These are phyloP conservation scores for Sebastiscus albofasciatus DNA, from an alignment of 2,797 vertebrate species.

Conservation along the genomic window DNA sequence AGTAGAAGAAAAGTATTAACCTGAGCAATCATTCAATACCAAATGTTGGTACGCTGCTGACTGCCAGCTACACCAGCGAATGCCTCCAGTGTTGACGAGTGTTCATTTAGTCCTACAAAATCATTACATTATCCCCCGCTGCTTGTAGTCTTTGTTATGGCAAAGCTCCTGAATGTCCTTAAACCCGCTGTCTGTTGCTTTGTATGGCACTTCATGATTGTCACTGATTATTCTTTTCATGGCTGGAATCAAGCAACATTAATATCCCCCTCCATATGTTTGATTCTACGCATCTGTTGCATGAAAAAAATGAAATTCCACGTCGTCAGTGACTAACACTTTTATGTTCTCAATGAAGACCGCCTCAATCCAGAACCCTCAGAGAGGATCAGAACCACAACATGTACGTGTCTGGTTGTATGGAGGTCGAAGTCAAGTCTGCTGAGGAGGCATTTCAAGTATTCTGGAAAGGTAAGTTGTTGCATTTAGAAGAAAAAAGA, in stretches of 20 bases:
- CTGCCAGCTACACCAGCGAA: not conserved
- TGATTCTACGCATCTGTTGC: conserved; percentile 3
- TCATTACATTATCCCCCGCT: not conserved
- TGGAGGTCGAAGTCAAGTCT: conserved; percentile 96
- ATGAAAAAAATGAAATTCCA: not conserved
- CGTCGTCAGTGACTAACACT: not conserved
- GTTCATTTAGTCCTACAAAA: conserved; percentile 5
- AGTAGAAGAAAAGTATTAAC: not conserved
- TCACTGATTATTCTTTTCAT: conserved; percentile 6
- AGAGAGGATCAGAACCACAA: conserved; percentile 97
- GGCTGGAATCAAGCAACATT: conserved; percentile 28
- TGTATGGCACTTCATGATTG: conserved; percentile 22
- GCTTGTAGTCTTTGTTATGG: conserved; percentile 50
- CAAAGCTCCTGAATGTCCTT: conserved; percentile 17
- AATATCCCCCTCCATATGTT: not conserved
- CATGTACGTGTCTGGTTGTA: conserved; percentile 96
- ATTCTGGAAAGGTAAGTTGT: conserved; percentile 93
- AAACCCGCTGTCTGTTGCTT: conserved; percentile 31
- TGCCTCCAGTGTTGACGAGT: conserved; percentile 46
- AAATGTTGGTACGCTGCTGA: not conserved
- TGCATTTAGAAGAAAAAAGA: not conserved
- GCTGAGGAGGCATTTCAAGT: conserved; percentile 97
- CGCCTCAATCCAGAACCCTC: conserved; percentile 93
- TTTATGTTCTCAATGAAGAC: conserved; percentile 77
- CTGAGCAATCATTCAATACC: not conserved